phyloP scores from a whole-genome alignment of 1,140 invertebrate species.

The Diorhabda carinulata region DNA sequence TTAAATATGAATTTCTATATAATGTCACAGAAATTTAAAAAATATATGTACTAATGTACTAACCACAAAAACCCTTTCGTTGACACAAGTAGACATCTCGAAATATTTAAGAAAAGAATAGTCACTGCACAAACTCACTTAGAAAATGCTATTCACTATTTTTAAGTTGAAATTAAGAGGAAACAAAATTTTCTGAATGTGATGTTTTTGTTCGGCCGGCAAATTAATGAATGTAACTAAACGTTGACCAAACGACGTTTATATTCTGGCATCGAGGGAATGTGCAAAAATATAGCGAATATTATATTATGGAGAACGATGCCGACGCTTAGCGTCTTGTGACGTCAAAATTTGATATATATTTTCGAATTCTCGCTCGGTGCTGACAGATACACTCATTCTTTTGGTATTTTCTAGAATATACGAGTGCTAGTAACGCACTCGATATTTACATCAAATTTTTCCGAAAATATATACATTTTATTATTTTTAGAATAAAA shows the following conservation, averaged over 20 bases:
- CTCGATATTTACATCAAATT: no score
- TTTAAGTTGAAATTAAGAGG: neutral
- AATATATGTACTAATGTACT: neutral
- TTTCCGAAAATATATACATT: no score
- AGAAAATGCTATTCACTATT: neutral
- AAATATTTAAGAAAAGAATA: constrained; percentile 12
- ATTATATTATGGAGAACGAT: neutral
- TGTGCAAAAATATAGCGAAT: constrained; percentile 29
- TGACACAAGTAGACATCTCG: constrained; percentile 27
- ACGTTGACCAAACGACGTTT: constrained; percentile 17
- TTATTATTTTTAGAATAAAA: no score
- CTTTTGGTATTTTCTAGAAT: constrained; percentile 1
- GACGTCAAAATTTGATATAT: constrained; percentile 12
- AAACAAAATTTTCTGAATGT: neutral
- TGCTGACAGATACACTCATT: neutral
- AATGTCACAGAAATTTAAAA: no score
- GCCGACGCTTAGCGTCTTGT: constrained; percentile 27
- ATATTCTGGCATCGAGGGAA: constrained; percentile 27
- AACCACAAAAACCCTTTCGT: constrained; percentile 23
- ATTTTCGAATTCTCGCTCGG: constrained; percentile 18
- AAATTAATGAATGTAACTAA: constrained; percentile 19
- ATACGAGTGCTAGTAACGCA: neutral
- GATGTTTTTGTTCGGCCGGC: constrained; percentile 9
- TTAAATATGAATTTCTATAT: no score
- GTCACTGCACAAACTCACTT: constrained; percentile 5